Conservation (phyloP, 2,888 invertebrate genomes). For the Adelphocoris suturalis region DNA sequence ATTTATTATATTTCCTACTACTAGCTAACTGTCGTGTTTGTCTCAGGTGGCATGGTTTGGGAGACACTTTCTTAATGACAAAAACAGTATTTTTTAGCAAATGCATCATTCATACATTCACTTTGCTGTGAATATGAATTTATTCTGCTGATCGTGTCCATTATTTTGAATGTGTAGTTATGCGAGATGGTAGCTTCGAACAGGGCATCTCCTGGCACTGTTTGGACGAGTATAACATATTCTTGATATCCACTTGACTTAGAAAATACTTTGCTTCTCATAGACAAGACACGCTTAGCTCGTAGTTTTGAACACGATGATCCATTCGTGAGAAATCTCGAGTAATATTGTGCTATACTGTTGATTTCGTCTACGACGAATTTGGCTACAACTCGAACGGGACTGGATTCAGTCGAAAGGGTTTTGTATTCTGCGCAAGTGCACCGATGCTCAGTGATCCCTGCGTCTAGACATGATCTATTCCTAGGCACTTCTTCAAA, state of each 20-base stretch:
- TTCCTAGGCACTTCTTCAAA: constrained; percentile 82
- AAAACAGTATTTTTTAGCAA: constrained; percentile 82
- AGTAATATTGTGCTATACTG: constrained; percentile 63
- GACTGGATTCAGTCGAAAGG: constrained; percentile 76
- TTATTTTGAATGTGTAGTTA: constrained; percentile 78
- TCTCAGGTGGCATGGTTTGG: not conserved
- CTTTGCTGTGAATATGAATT: constrained; percentile 81
- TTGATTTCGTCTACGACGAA: constrained; percentile 74
- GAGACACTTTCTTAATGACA: constrained; percentile 77
- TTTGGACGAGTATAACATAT: constrained; percentile 83
- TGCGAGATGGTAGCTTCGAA: constrained; percentile 85
- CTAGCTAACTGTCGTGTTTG: constrained; percentile 10
- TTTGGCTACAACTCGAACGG: constrained; percentile 73
- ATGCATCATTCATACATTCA: constrained; percentile 80
- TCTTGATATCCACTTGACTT: constrained; percentile 78
- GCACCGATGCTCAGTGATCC: constrained; percentile 88
- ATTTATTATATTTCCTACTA: too few relatives aligned
- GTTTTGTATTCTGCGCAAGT: constrained; percentile 82
- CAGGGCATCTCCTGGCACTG: constrained; percentile 84
- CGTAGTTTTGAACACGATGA: constrained; percentile 80
- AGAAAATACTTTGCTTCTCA: constrained; percentile 80
- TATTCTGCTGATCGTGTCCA: constrained; percentile 84
- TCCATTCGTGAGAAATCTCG: constrained; percentile 66
- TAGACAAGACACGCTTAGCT: constrained; percentile 81
- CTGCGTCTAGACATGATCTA: constrained; percentile 85